Evolutionary conservation across 2,888 invertebrate genomes (phyloP).

Genomic region (Galeruca laticollis): DNA sequence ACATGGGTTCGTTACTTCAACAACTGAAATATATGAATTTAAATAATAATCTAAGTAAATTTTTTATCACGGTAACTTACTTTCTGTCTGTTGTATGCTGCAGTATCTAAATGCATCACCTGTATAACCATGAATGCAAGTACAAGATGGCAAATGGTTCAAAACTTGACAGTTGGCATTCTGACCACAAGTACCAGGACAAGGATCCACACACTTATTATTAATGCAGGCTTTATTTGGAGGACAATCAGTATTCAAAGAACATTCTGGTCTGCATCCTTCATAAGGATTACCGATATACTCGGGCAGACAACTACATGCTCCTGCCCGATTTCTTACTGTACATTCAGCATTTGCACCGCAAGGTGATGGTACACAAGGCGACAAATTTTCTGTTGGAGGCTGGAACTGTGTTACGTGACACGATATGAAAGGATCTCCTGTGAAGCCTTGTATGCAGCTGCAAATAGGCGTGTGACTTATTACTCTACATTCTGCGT

Average conservation of each 20-base stretch:
- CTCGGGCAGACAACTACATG: conserved; percentile 77
- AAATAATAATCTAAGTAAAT: not conserved
- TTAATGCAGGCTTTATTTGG: conserved; percentile 69
- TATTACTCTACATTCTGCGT: conserved; percentile 78
- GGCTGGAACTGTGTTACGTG: conserved; percentile 46
- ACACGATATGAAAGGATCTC: conserved; percentile 79
- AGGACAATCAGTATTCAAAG: conserved; percentile 63
- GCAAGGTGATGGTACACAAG: conserved; percentile 75
- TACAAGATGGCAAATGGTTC: conserved; percentile 74
- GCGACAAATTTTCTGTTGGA: conserved; percentile 67
- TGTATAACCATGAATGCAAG: conserved; percentile 71
- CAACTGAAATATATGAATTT: conserved; percentile 1
- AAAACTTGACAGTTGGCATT: conserved; percentile 69
- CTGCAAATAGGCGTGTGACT: conserved; percentile 79
- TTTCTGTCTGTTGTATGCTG: conserved; percentile 46
- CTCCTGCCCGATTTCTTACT: conserved; percentile 77
- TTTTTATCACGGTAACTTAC: conserved; percentile 5
- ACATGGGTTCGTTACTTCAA: conserved; percentile 63
- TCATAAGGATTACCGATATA: conserved; percentile 82
- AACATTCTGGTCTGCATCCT: conserved; percentile 71
- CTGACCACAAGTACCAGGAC: conserved; percentile 69
- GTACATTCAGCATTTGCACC: conserved; percentile 79
- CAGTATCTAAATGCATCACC: conserved; percentile 75
- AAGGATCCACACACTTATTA: conserved; percentile 70
- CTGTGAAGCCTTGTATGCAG: conserved; percentile 74